A percentile compares a stretch with the other conserved stretches of the same genome.
Conservation (phyloP, 2,113 vertebrate genomes). For the Phalacrocorax pelagicus region DNA sequence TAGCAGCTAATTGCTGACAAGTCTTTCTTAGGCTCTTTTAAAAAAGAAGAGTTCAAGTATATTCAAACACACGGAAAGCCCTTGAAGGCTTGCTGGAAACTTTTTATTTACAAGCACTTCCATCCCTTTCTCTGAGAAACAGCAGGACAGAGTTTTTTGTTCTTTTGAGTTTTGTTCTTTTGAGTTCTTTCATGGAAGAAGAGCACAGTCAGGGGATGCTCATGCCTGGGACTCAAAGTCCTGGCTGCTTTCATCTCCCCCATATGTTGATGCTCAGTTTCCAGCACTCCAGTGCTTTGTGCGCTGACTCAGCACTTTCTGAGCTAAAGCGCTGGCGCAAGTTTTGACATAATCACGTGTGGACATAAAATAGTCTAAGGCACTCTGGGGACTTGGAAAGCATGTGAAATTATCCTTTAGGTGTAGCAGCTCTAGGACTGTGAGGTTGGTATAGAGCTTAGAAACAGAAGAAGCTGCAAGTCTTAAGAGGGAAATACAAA, state of each 20-base stretch:
- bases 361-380: not conserved
- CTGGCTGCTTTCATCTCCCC: not conserved
- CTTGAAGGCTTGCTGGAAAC: not conserved
- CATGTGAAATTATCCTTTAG: not conserved
- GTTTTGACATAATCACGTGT: not conserved
- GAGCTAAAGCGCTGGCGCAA: not conserved
- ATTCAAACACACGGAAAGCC: not conserved
- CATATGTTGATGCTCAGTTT: rapidly evolving
- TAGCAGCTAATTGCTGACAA: not conserved
- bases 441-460: not conserved
- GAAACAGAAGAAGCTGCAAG: not conserved
- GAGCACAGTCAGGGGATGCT: not conserved
- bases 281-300: not conserved
- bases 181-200: not conserved
- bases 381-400: not conserved
- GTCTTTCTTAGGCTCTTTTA: not conserved
- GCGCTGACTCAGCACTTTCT: not conserved
- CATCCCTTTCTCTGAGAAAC: not conserved
- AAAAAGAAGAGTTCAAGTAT: not conserved
- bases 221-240: rapidly evolving
- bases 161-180: not conserved
- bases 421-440: not conserved
- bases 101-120: not conserved
- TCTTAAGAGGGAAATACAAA: not conserved
- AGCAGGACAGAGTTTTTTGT: not conserved